Base-by-base conservation (phyloP, 2,888 invertebrate species). In the Sicus ferrugineus region DNA sequence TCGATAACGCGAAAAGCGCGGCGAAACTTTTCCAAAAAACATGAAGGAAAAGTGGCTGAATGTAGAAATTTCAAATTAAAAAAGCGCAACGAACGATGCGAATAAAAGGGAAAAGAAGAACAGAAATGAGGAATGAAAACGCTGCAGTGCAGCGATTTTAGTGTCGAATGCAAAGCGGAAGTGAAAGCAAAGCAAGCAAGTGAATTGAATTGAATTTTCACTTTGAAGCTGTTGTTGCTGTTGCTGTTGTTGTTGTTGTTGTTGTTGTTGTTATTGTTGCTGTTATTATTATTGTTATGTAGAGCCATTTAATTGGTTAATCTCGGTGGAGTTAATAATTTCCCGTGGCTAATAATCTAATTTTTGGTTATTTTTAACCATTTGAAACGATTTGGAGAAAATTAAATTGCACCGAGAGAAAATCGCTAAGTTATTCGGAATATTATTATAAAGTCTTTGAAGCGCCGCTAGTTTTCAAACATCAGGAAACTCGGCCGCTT, bases 51-150 rank as follows among this genome's bases (percentile, higher is more conserved):
- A 26, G 16, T 28, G 16, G 28, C 56, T 26, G 28, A 56, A 28
- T 28, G 16, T 4, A 5, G 14, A 52, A 56, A 26, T 4, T 11
- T 23, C 56, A 56, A 56, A 56, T 56, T 56, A 56, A 56, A 56
- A 56, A 56, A 56, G 56, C 26, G 56, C 56, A 56, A 30, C 56
- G 56, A 56, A 28, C 56, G 56, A n/a, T n/a, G n/a, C n/a, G 56
- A 56, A 56, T 19, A 48, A n/a, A 42, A 42, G n/a, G 26, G 9
- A 26, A 28, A 28, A 56, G 28, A 26, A 52, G 52, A 52, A 34
- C 19, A 34, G 28, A 38, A 61, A 38, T 34, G 3, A 38, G 26
- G 21, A 61, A n/a, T 23, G 2, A 56, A 56, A 56, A 14, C n/a
- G 26, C 56, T 56, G 56, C 42, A 42, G 16, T 42, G 42, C 42